Evolutionary conservation across 2,888 invertebrate genomes (phyloP), one percentile per base, ranked within the genome.

Genomic region (Microdon myrmicae): DNA sequence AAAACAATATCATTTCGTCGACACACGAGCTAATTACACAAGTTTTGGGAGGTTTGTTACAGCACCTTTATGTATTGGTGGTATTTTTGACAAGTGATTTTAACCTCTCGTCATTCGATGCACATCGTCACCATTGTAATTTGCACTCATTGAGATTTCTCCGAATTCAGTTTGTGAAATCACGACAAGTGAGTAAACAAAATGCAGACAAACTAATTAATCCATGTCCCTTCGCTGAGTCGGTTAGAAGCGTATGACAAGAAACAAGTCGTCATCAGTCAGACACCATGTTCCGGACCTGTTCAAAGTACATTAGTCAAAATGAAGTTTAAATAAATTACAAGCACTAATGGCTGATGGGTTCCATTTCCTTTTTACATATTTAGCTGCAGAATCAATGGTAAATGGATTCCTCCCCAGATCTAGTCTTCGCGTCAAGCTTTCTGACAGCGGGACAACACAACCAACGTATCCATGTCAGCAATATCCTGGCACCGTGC

Each of bases 281-380:
- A 10, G 7, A 3, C 3, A 19, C 19, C 3, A n/a, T 14, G 20
- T 45, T 41, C 32, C 22, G 16, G 10, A 51, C 41, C 49, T 31
- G 51, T 51, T 47, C 51, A 47, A 53, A 64, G 51, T 58, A 47
- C 58, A 64, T 64, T 64, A 58, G 64, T 64, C 64, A 64, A 53
- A 64, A 53, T 47, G 47, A 58, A 58, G 64, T 64, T 58, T 64
- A 64, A 64, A 64, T 64, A 64, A 64, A 64, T 64, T 56, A 64
- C 64, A 51, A 64, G 45, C 64, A 37, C 64, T 64, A 64, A 64
- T 64, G 64, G 64, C 51, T 56, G 51, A 58, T 58, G 43, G 64
- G 51, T 58, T 41, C 47, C 64, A 47, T 64, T 64, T 64, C 64
- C 64, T 58, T 43, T n/a, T 61, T 13, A 56, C 61, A 49, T 29